Evolutionary conservation across 2,888 invertebrate genomes (phyloP), one percentile per base, ranked within the genome.

Genomic region (Drosophila macrospina): DNA sequence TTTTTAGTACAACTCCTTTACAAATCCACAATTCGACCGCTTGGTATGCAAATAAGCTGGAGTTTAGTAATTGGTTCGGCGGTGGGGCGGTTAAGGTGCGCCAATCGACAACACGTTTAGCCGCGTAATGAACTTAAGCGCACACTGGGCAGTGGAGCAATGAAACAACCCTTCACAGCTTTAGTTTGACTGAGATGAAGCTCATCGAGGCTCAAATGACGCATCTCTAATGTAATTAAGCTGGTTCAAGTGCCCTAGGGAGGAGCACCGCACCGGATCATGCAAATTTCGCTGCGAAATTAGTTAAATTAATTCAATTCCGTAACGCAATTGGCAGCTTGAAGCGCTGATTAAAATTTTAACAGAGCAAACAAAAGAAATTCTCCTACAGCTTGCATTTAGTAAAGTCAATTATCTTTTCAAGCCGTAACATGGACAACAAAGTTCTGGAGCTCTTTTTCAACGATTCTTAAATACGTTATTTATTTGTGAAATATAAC

Each of bases 221-320:
- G 86, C 84, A 88, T 86, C 88, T 74, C 63, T 74, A 80, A 78
- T 86, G 80, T 86, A 86, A 86, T 89, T 80, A 85, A 71, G 59
- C 16, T 16, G 13, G 26, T 48, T 32, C 42, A 48, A 65, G 26
- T 28, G 57, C 24, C 57, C 62, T 50, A 26, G 45, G 34, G 47
- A 54, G 39, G 44, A 15, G 8, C 11, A 13, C 24, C 28, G 4
- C n/a, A 11, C 11, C 4, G 44, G 37, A 51, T 52, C 69, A 84
- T 80, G 88, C 87, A 71, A 88, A 87, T 78, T 77, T 69, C 48
- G 66, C 67, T 56, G 59, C 48, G 42, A 84, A 84, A 85, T 88
- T 84, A 88, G 75, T 67, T 24, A 72, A 84, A 84, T 86, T 77
- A 81, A 79, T 87, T 79, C 67, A 69, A 70, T 69, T 77, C 52